Evolutionary conservation across 2,888 invertebrate species (phyloP), one percentile per base, ranked within the genome.

Genomic region (Drosophila limbata): DNA sequence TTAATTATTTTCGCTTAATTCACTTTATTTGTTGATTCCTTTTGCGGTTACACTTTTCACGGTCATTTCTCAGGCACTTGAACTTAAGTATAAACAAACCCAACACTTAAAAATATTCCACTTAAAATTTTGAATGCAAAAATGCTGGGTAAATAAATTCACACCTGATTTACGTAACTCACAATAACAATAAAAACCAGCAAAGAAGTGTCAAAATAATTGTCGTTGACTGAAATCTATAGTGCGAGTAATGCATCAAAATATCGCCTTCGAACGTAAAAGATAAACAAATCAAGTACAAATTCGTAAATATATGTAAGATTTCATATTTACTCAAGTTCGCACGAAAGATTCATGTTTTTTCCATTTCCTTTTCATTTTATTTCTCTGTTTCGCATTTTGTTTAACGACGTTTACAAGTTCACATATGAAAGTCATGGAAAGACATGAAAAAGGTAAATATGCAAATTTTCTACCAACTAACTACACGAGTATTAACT

Each of bases 171-270:
- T 88, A 76, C 85, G 88, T 75, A 84, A 87, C 65, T 73, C 51
- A 67, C 70, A 68, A 53, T 42, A 65, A 66, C 31, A 69, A 50
- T 35, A 50, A 44, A 80, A 52, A 47, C 2, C 60, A 35, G 19
- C 56, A 56, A 77, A 67, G 70, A 84, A 81, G 84, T 84, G 84
- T 87, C 79, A 89, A 84, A 89, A 84, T 78, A 89, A 89, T 72
- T 84, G 74, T 45, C 70, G 70, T 37, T 37, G 68, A 61, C 70
- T 66, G 53, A 78, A 79, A 83, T 88, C 68, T 62, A 53, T 70
- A 33, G 33, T 21, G 42, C 51, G 40, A 40, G 67, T 35, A 85
- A 85, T 76, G 69, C 73, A 82, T 82, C 86, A 84, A 71, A 69
- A 51, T 25, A 56, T 56, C 35, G n/a, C 31, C 50, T 44, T 59